Evolutionary conservation across 2,113 vertebrate genomes (phyloP), one percentile per base, ranked within the genome.

Genomic region (Lethenteron reissneri): DNA sequence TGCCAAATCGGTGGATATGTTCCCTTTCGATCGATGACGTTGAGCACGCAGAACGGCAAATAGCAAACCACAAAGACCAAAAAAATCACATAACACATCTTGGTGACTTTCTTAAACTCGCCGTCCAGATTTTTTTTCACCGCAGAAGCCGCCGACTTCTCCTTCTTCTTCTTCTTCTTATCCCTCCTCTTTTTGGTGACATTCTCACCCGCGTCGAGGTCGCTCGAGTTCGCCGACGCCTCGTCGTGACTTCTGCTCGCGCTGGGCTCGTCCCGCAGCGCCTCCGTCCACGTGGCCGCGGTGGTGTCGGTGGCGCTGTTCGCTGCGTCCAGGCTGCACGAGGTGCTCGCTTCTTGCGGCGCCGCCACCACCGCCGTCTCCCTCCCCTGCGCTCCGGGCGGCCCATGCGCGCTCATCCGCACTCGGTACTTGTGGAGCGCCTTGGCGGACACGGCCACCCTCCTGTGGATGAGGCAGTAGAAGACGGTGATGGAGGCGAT

Each of bases 401-500:
- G 41, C 41, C 41, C 41, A 41, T 6, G 41, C 41, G 1, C 41
- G 41, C 41, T 41, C 41, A 41, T 41, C 41, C 41, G 41, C 41
- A 41, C 41, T 68, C 25, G n/a, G 76, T 92, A 86, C 70, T 78
- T 80, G 10, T 82, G 77, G 68, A 90, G 75, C 0, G 83, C 83
- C 13, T 74, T 75, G 2, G 84, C 78, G 0, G 86, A 84, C 9
- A 72, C 74, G 69, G 56, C 76, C 21, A 92, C 86, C 60, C 83
- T 84, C 17, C 74, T 80, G 77, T 92, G 82, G 75, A 89, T 86
- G 59, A 90, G 83, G 72, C 85, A 76, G 74, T 88, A 90, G 76
- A 90, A 90, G 57, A 81, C 12, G 0, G 85, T 85, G 4, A 90
- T 84, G 3, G 80, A 86, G 69, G 80, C 80, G 62, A 90, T 79